These are phyloP conservation scores for Brachyistius frenatus DNA, from an alignment of 2,113 vertebrate species.

Conservation along the genomic window DNA sequence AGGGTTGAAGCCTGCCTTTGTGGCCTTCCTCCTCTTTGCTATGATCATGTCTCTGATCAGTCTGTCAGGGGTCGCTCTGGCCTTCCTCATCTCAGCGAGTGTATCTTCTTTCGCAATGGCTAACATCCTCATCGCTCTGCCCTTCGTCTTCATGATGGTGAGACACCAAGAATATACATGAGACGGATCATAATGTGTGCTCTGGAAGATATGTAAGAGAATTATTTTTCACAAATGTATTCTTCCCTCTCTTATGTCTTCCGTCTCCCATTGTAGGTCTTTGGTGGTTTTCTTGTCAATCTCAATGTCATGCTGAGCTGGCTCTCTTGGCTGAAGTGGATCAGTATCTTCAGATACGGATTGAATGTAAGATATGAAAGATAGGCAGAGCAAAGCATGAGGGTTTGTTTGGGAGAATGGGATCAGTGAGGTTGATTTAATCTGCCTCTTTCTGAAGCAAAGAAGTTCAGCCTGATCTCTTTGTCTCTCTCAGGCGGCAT, in stretches of 20 bases:
- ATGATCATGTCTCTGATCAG: constrained; percentile 85
- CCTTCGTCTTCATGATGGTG: constrained; percentile 89
- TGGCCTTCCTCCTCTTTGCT: constrained; percentile 79
- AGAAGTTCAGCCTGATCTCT: not conserved
- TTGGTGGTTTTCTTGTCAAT: constrained; percentile 86
- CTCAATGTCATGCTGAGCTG: constrained; percentile 85
- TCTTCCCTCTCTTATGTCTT: not conserved
- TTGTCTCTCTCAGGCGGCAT: constrained; percentile 77
- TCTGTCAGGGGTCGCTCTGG: constrained; percentile 82
- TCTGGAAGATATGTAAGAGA: not conserved
- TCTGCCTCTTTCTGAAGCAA: not conserved
- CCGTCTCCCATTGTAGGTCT: constrained; percentile 75
- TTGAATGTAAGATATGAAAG: constrained; percentile 78
- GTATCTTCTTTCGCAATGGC: constrained; percentile 84
- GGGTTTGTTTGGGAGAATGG: not conserved
- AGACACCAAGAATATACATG: constrained; percentile 24
- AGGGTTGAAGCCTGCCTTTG: constrained; percentile 81
- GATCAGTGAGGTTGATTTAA: not conserved
- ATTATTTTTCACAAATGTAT: not conserved
- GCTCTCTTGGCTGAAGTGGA: constrained; percentile 87
- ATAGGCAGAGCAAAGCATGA: not conserved
- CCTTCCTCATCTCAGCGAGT: constrained; percentile 86
- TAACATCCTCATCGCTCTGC: constrained; percentile 84
- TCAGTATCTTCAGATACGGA: constrained; percentile 87
- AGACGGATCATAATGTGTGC: not conserved